A percentile compares a stretch with the other conserved stretches of the same genome.
Evolutionary conservation across 1,140 invertebrate genomes (phyloP).

Genomic region (Adelges cooleyi): DNA sequence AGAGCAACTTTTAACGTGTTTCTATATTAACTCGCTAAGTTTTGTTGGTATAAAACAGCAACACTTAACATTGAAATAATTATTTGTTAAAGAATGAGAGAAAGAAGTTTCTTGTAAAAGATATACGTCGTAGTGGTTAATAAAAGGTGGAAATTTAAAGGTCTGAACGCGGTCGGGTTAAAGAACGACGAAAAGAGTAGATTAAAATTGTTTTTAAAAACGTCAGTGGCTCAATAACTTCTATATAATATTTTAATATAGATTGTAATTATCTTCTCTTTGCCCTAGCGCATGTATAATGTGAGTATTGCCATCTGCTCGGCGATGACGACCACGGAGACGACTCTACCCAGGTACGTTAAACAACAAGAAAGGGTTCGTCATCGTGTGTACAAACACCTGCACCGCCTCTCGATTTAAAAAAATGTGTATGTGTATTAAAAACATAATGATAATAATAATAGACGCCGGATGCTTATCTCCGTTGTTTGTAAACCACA

Average conservation of each 20-base stretch:
- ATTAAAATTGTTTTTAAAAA: background rate
- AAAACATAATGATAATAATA: too few species aligned
- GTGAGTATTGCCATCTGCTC: conserved; percentile 5
- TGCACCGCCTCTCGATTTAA: background rate
- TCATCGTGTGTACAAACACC: background rate
- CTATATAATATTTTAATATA: too few species aligned
- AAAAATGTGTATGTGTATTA: background rate
- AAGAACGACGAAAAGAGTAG: background rate
- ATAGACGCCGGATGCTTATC: too few species aligned
- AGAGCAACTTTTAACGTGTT: too few species aligned
- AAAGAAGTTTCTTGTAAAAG: too few species aligned
- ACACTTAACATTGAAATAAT: too few species aligned
- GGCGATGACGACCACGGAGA: background rate
- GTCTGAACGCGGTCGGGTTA: background rate
- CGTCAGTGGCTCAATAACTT: too few species aligned
- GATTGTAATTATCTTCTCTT: conserved; percentile 24
- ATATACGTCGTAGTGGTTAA: too few species aligned
- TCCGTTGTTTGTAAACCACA: too few species aligned
- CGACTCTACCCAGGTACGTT: background rate
- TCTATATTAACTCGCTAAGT: too few species aligned
- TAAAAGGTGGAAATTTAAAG: conserved; percentile 2
- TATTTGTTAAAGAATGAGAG: too few species aligned
- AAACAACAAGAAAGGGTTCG: conserved; percentile 21
- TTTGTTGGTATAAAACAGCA: too few species aligned
- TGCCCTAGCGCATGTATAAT: background rate